A percentile compares a stretch with the other conserved stretches of the same genome.
Evolutionary conservation across 2,113 vertebrate species (phyloP).

Genomic region (Phocoena phocoena): DNA sequence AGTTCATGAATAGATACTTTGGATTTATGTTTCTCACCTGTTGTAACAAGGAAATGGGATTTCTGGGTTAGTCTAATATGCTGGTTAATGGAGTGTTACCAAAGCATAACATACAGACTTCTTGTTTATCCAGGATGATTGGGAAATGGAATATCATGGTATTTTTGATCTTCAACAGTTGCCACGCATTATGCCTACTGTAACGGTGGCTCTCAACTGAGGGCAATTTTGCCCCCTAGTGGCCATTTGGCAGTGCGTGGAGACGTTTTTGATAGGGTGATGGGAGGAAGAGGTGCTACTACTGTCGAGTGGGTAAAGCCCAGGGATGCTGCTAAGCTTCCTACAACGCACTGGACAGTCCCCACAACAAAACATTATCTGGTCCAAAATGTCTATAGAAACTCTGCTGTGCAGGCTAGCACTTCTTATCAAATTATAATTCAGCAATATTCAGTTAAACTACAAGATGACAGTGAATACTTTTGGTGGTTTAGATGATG

Average conservation of each 20-base stretch:
- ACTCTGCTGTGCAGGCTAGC: not conserved
- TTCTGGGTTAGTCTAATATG: slow-evolving; percentile 45
- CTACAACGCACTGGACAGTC: not conserved
- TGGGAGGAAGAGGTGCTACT: not conserved
- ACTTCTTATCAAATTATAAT: not conserved
- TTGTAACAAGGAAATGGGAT: slow-evolving; percentile 25
- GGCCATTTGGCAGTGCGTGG: not conserved
- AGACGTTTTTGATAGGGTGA: not conserved
- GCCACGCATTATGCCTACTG: not conserved
- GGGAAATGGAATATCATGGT: not conserved
- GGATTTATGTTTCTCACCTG: slow-evolving; percentile 29
- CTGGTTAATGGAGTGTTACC: slow-evolving; percentile 21
- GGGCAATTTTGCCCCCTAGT: not conserved
- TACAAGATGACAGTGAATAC: not conserved
- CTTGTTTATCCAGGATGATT: not conserved
- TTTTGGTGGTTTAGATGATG: not conserved
- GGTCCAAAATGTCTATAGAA: not conserved
- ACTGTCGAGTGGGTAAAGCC: not conserved
- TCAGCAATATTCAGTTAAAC: not conserved
- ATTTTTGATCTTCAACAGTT: not conserved
- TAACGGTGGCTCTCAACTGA: not conserved
- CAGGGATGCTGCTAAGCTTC: not conserved
- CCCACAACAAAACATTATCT: not conserved
- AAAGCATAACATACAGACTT: slow-evolving; percentile 17
- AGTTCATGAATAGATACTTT: not conserved